Evolutionary conservation across 2,797 vertebrate genomes (phyloP).

Genomic region (Esox lucius): DNA sequence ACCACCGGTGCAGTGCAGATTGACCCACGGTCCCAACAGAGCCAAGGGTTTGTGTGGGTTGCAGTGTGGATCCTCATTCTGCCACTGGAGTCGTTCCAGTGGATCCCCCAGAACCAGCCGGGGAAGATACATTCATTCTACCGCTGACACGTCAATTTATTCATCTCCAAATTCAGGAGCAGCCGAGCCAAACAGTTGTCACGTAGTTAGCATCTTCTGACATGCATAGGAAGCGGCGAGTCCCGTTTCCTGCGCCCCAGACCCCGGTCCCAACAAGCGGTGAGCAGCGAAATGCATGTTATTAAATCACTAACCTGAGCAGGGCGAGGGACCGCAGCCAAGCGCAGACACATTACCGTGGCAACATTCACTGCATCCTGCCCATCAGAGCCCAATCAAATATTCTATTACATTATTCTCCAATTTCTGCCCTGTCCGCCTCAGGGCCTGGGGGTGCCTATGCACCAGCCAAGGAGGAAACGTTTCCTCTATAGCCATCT

Average conservation of each 20-base stretch:
- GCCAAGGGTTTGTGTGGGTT: neutral
- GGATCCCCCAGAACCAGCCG: neutral
- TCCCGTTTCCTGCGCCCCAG: constrained; percentile 30
- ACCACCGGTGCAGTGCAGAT: neutral
- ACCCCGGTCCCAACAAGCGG: constrained; percentile 12
- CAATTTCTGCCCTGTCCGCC: constrained; percentile 75
- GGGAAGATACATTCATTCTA: constrained; percentile 34
- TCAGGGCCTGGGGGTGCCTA: constrained; percentile 68
- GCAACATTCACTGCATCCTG: constrained; percentile 61
- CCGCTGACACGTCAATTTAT: constrained; percentile 32
- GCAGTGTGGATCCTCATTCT: constrained; percentile 19
- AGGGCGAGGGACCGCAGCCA: constrained; percentile 34
- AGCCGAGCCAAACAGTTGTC: constrained; percentile 39
- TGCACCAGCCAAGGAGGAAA: constrained; percentile 73
- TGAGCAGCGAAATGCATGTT: constrained; percentile 41
- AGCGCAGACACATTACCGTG: constrained; percentile 55
- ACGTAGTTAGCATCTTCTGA: constrained; percentile 44
- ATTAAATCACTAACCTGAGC: constrained; percentile 48
- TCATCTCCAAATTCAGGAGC: constrained; percentile 17
- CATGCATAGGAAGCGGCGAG: constrained; percentile 29
- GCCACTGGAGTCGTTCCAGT: constrained; percentile 15
- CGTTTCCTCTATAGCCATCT: constrained; percentile 83
- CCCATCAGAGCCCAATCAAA: constrained; percentile 80
- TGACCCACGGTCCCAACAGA: neutral
- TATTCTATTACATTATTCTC: constrained; percentile 90